Percentiles rank a stretch among this genome's conserved stretches.
Evolutionary conservation across 2,113 vertebrate genomes (phyloP).

Genomic region (Stigmatopora argus): DNA sequence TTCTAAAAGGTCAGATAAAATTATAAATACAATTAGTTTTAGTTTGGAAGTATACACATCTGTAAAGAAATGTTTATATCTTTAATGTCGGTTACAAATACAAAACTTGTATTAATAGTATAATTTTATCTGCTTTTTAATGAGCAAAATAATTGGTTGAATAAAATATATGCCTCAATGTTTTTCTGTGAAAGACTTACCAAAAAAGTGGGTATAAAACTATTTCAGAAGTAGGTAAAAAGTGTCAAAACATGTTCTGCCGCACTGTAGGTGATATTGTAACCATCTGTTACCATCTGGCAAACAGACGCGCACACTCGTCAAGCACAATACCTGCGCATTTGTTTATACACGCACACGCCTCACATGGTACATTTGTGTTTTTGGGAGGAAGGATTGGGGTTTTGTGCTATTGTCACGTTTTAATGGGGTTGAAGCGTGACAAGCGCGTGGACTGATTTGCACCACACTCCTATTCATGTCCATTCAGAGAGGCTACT

Average conservation of each 20-base stretch:
- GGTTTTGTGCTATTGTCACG: constrained; percentile 66
- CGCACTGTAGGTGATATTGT: constrained; percentile 40
- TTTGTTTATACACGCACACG: constrained; percentile 18
- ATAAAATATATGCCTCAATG: too few species aligned
- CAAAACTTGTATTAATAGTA: neutral
- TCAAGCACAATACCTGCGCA: constrained; percentile 35
- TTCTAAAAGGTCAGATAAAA: neutral
- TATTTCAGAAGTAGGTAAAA: neutral
- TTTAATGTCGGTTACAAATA: neutral
- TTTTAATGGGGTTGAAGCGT: constrained; percentile 66
- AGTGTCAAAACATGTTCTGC: constrained; percentile 8
- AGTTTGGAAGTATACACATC: neutral
- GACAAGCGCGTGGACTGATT: constrained; percentile 76
- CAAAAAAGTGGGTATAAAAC: too few species aligned
- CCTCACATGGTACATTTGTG: constrained; percentile 46
- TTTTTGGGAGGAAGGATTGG: constrained; percentile 21
- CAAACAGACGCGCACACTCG: constrained; percentile 12
- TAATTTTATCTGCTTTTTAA: neutral
- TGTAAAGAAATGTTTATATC: neutral
- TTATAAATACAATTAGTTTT: neutral
- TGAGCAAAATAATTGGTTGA: too few species aligned
- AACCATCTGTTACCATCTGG: constrained; percentile 47
- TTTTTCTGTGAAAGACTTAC: too few species aligned
- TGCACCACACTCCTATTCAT: constrained; percentile 79
- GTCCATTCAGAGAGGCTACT: constrained; percentile 73